Conservation (phyloP, 2,113 vertebrate genomes). For the Hyla sarda region DNA sequence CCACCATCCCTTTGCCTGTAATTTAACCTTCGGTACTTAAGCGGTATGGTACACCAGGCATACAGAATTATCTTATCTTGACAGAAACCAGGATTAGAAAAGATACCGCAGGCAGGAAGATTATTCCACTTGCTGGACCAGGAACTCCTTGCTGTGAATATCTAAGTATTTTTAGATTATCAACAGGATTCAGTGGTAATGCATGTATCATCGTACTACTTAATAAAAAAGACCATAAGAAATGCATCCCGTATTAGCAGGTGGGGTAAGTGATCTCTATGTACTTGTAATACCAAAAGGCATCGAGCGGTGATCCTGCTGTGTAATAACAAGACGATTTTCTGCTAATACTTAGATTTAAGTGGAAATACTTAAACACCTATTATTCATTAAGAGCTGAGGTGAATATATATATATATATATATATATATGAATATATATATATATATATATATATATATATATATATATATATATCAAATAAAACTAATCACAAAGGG, state of each 20-base stretch:
- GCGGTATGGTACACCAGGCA: neutral
- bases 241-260: constrained; percentile 34
- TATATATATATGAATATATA: neutral
- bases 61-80: constrained; percentile 36
- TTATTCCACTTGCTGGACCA: constrained; percentile 27
- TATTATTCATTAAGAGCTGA: neutral
- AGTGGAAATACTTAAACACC: neutral
- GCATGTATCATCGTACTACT: constrained; percentile 30
- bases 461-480: neutral
- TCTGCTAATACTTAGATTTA: neutral
- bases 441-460: neutral
- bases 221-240: constrained; percentile 29
- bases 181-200: constrained; percentile 36
- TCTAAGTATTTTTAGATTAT: constrained; percentile 46
- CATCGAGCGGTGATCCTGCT: constrained; percentile 12
- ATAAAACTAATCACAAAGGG: neutral
- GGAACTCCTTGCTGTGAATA: constrained; percentile 40
- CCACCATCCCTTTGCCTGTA: constrained; percentile 21
- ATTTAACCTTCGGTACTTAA: constrained; percentile 16
- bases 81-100: constrained; percentile 45
- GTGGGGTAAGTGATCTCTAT: constrained; percentile 39
- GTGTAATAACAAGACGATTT: constrained; percentile 28
- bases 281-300: constrained; percentile 11
- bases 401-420: neutral
- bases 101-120: constrained; percentile 34